phyloP scores from a whole-genome alignment of 2,113 vertebrate species.

The Microcebus ravelobensis region DNA sequence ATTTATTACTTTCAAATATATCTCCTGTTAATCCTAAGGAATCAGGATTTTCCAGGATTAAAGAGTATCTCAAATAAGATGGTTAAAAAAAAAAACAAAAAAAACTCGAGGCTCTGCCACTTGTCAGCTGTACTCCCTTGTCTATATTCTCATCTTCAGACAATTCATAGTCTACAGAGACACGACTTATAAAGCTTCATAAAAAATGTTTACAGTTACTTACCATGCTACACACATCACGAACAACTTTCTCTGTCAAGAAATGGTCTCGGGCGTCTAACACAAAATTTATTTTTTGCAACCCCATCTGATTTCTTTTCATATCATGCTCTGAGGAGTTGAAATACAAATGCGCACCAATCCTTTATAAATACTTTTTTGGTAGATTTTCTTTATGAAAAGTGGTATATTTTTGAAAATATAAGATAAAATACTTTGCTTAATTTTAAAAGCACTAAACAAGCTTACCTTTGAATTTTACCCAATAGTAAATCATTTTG shows the following conservation, averaged over 20 bases:
- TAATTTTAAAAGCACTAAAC: conserved; percentile 37
- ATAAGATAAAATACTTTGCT: neutral
- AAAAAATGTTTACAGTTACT: neutral
- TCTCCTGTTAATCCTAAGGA: neutral
- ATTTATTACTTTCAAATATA: neutral
- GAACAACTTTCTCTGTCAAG: conserved; percentile 4
- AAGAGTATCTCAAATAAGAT: neutral
- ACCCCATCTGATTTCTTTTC: neutral
- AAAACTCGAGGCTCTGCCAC: neutral
- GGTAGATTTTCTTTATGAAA: conserved; percentile 29
- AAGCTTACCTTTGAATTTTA: conserved; percentile 5
- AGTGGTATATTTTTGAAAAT: neutral
- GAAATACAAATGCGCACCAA: neutral
- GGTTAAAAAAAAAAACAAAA: neutral
- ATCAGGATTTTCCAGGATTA: neutral
- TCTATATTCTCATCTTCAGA: neutral
- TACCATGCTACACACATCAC: neutral
- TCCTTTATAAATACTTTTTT: neutral
- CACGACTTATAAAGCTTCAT: neutral
- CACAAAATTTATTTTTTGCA: neutral
- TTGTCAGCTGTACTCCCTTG: neutral
- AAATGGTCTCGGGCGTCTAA: neutral
- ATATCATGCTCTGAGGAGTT: neutral
- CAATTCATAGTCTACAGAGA: neutral
- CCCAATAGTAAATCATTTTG: neutral